A percentile compares a stretch with the other conserved stretches of the same genome.
phyloP scores from a whole-genome alignment of 2,113 vertebrate genomes.

The Noctilio leporinus region DNA sequence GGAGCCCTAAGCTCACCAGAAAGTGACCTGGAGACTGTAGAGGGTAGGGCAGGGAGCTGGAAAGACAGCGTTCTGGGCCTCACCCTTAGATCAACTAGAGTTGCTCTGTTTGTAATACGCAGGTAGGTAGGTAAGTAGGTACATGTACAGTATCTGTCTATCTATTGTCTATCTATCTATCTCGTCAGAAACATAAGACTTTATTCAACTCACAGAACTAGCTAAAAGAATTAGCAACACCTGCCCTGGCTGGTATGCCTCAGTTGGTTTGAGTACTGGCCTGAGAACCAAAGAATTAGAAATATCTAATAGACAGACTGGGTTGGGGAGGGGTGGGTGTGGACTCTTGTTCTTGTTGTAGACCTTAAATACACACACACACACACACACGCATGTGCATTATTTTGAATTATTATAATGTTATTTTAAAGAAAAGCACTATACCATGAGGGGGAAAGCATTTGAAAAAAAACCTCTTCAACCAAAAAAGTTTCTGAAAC shows the following conservation, averaged over 20 bases:
- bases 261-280: too few species aligned
- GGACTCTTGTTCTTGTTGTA: neutral
- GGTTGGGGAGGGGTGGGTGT: too few species aligned
- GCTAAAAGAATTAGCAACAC: neutral
- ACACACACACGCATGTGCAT: too few species aligned
- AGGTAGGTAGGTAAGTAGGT: too few species aligned
- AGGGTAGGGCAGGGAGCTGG: too few species aligned
- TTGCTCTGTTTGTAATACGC: too few species aligned
- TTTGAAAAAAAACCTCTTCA: neutral
- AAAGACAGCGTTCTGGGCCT: neutral
- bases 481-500: neutral
- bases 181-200: neutral
- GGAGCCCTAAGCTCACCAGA: neutral
- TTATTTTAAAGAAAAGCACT: neutral
- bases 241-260: too few species aligned
- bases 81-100: neutral
- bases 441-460: neutral
- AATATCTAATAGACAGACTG: too few species aligned
- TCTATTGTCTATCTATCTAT: neutral
- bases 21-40: neutral
- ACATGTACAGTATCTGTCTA: neutral
- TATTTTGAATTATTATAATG: neutral
- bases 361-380: too few species aligned
- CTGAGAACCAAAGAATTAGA: too few species aligned
- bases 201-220: neutral